These are phyloP conservation scores for Pachypeltis micranthus DNA, from an alignment of 1,140 invertebrate genomes.

Conservation along the genomic window DNA sequence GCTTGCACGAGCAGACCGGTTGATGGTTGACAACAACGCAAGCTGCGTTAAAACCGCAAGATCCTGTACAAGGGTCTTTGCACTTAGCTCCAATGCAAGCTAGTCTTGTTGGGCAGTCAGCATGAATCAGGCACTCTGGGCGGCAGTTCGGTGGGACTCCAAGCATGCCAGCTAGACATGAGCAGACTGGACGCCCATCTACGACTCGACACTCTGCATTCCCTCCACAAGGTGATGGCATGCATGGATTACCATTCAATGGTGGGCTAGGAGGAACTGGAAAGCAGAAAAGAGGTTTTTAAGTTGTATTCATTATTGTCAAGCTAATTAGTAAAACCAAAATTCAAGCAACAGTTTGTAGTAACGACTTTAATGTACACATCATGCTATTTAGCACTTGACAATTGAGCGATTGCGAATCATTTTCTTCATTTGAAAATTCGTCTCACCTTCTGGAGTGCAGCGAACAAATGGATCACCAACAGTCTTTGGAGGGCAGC, in stretches of 20 bases:
- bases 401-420: no score
- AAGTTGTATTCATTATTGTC: no score
- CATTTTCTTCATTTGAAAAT: neutral
- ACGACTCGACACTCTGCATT: slow-evolving; percentile 63
- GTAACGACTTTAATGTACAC: no score
- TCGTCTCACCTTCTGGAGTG: slow-evolving; percentile 45
- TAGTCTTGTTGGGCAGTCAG: slow-evolving; percentile 33
- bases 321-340: no score
- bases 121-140: slow-evolving; percentile 37
- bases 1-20: slow-evolving; percentile 36
- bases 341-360: no score
- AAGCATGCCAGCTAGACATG: slow-evolving; percentile 62
- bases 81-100: slow-evolving; percentile 34
- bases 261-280: slow-evolving; percentile 24
- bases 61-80: slow-evolving; percentile 36
- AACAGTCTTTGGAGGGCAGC: slow-evolving; percentile 55
- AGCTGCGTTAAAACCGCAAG: slow-evolving; percentile 37
- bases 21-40: slow-evolving; percentile 38
- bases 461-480: slow-evolving; percentile 78
- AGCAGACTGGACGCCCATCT: slow-evolving; percentile 57
- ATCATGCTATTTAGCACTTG: no score
- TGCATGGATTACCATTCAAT: slow-evolving; percentile 48
- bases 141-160: slow-evolving; percentile 39
- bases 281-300: slow-evolving; percentile 18
- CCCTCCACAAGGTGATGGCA: slow-evolving; percentile 69